These are phyloP conservation scores for Pollenia amentaria DNA, from an alignment of 2,888 invertebrate genomes.

Conservation along the genomic window DNA sequence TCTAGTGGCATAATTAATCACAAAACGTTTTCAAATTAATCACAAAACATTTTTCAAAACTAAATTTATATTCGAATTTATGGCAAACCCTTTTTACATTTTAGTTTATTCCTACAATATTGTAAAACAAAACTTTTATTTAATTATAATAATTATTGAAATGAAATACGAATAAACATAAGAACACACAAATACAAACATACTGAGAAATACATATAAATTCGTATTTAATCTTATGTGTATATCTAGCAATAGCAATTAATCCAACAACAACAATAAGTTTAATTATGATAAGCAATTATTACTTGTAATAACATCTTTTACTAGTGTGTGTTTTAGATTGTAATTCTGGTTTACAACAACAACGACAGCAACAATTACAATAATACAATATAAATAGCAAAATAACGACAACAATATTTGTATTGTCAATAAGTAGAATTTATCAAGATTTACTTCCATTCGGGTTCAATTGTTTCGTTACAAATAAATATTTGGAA, in stretches of 20 bases:
- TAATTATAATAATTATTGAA: too few relatives aligned
- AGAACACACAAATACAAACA: neutral
- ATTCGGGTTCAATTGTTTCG: constrained; percentile 21
- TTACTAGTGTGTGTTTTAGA: neutral
- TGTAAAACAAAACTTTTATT: too few relatives aligned
- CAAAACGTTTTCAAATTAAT: too few relatives aligned
- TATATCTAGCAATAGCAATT: constrained; percentile 33
- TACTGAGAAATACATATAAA: neutral
- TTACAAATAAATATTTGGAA: neutral
- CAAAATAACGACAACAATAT: constrained; percentile 44
- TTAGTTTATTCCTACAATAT: too few relatives aligned
- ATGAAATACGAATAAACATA: neutral
- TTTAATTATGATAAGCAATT: constrained; percentile 57
- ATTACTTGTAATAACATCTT: constrained; percentile 45
- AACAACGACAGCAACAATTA: neutral
- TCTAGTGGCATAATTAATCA: too few relatives aligned
- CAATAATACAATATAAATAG: constrained; percentile 10
- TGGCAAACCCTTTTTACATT: too few relatives aligned
- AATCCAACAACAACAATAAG: constrained; percentile 27
- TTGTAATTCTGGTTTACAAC: neutral
- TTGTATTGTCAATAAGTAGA: constrained; percentile 62
- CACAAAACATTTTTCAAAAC: too few relatives aligned
- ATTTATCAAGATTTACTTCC: constrained; percentile 60
- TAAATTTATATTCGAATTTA: too few relatives aligned
- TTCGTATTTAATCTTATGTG: neutral